Evolutionary conservation across 2,888 invertebrate species (phyloP).

Genomic region (Ochropleura plecta): DNA sequence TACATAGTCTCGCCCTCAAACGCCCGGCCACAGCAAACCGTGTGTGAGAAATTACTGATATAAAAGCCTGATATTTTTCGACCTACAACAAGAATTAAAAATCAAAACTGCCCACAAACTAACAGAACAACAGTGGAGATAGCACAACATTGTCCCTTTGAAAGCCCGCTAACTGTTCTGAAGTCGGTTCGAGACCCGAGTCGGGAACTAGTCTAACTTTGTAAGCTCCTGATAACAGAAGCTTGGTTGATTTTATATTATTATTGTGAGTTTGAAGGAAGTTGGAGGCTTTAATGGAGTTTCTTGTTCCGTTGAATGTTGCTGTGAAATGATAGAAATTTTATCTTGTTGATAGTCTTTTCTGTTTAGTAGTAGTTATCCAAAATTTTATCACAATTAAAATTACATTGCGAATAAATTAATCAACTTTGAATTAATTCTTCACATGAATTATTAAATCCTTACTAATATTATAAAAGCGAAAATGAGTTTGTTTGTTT

Average conservation of each 20-base stretch:
- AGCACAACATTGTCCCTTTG: conserved; percentile 51
- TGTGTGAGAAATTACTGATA: too few relatives aligned
- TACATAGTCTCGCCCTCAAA: too few relatives aligned
- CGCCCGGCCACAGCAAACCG: too few relatives aligned
- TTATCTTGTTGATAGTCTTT: background rate
- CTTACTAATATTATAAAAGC: too few relatives aligned
- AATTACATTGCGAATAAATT: too few relatives aligned
- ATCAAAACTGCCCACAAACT: conserved; percentile 33
- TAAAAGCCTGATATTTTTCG: too few relatives aligned
- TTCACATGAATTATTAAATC: too few relatives aligned
- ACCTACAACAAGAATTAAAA: conserved; percentile 10
- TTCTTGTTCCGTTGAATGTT: conserved; percentile 28
- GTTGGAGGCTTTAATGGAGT: conserved; percentile 38
- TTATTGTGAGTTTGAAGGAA: conserved; percentile 49
- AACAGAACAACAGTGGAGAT: conserved; percentile 35
- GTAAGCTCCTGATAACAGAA: conserved; percentile 47
- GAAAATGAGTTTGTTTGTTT: too few relatives aligned
- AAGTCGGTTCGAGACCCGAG: conserved; percentile 53
- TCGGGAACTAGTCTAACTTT: conserved; percentile 50
- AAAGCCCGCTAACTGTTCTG: conserved; percentile 52
- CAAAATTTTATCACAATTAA: too few relatives aligned
- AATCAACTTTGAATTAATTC: too few relatives aligned
- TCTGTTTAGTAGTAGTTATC: background rate
- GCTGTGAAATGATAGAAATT: conserved; percentile 1
- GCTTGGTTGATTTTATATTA: conserved; percentile 53